Evolutionary conservation across 2,888 invertebrate species (phyloP).

Genomic region (Iselma pallidipennis): DNA sequence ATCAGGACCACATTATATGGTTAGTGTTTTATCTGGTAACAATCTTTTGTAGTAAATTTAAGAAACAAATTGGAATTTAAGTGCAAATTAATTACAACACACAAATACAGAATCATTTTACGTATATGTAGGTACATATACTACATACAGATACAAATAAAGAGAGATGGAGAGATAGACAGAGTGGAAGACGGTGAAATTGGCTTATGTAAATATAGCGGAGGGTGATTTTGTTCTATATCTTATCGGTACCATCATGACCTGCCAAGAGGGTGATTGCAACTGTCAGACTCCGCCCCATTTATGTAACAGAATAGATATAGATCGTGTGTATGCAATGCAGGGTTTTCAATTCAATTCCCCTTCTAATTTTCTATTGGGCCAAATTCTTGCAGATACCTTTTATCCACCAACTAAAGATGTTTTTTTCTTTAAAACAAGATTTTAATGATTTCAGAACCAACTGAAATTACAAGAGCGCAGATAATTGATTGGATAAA

Average conservation of each 20-base stretch:
- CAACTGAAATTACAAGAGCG: too few relatives aligned
- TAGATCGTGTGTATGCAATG: slow-evolving; percentile 22
- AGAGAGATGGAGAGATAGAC: background rate
- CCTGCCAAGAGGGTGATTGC: slow-evolving; percentile 30
- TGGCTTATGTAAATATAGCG: slow-evolving; percentile 29
- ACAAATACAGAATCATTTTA: slow-evolving; percentile 6
- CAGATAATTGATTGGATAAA: too few relatives aligned
- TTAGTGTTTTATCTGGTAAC: background rate
- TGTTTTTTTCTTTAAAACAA: too few relatives aligned
- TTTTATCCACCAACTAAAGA: too few relatives aligned
- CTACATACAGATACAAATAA: background rate
- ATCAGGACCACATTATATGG: background rate
- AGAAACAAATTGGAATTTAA: slow-evolving; percentile 26
- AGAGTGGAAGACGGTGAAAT: background rate
- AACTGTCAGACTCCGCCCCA: slow-evolving; percentile 43
- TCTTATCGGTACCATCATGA: slow-evolving; percentile 30
- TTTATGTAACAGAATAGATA: slow-evolving; percentile 40
- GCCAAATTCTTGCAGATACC: too few relatives aligned
- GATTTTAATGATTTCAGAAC: too few relatives aligned
- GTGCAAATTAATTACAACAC: slow-evolving; percentile 25
- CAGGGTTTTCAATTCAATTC: background rate
- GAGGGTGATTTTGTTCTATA: slow-evolving; percentile 8
- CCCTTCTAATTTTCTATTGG: too few relatives aligned
- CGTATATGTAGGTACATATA: too few relatives aligned
- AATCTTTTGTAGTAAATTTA: background rate